Evolutionary conservation across 2,113 vertebrate species (phyloP), one percentile per base, ranked within the genome.

Genomic region (Turdus rufiventris): DNA sequence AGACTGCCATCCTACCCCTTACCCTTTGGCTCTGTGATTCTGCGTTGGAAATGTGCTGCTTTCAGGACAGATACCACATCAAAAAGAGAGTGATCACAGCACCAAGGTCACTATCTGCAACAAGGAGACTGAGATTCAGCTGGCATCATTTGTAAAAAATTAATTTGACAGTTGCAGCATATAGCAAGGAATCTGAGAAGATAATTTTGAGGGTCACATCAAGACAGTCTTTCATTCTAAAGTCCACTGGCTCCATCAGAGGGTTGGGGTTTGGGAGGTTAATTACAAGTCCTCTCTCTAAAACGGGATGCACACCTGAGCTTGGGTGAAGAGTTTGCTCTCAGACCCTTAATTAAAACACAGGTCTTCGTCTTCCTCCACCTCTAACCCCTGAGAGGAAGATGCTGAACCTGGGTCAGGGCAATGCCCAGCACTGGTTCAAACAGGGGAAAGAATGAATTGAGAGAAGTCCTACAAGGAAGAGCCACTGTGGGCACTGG

Each of bases 351-450:
- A 18, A 12, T 53, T 63, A 36, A 82, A 77, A 11, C 14, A 29
- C 8, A 68, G 5, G 2, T 67, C 36, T 33, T 65, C 45, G 20
- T 36, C 18, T 36, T 71, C 17, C 5, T 67, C 8, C 31, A 5
- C 28, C 23, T 77, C 26, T 38, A 67, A 38, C 4, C 6, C 6
- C 16, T 31, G 18, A 28, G 45, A 12, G 36, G 31, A 24, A 48
- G 31, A 8, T 26, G 24, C 21, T 58, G 42, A 14, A n/a, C 5
- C 5, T 36, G 19, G 7, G 5, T 31, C 7, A 9, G 24, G 24
- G 17, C 23, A 63, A 24, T 8, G 6, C 18, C 12, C 12, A 26
- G 4, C 1, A 3, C 5, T 3, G 4, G 8, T 21, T n/a, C 23
- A 82, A 26, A 3, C 5, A 20, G 28, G 3, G 11, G 4, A 24